Conservation (phyloP, 1,140 invertebrate species). For the Lepidotrigona ventralis region DNA sequence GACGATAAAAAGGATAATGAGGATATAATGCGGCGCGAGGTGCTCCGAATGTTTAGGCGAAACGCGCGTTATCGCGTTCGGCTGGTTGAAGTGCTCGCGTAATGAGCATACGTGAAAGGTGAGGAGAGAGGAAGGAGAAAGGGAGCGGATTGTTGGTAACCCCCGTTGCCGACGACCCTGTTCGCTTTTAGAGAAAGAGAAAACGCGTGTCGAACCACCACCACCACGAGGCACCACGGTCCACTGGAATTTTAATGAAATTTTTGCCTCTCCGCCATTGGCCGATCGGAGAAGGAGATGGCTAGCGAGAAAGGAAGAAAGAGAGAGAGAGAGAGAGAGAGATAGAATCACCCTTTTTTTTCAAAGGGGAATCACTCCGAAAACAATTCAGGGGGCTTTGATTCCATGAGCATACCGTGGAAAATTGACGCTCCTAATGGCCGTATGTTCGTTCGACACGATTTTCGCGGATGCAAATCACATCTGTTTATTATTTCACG, state of each 20-base stretch:
- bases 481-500: conserved; percentile 11
- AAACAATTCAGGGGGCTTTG: neutral
- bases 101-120: conserved; percentile 17
- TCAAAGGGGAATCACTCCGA: neutral
- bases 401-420: neutral
- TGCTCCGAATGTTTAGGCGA: conserved; percentile 44
- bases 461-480: conserved; percentile 6
- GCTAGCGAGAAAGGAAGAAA: neutral
- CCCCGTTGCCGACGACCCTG: neutral
- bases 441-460: neutral
- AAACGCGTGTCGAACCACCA: neutral
- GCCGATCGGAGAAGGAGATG: neutral
- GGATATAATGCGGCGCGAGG: conserved; percentile 54
- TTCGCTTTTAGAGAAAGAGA: neutral
- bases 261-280: conserved; percentile 15
- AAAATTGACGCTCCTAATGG: conserved; percentile 15
- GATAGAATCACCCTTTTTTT: neutral
- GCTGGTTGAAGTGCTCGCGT: conserved; percentile 33
- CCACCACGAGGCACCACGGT: neutral
- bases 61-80: conserved; percentile 32
- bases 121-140: neutral
- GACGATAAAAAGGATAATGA: conserved; percentile 63
- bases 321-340: neutral
- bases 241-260: conserved; percentile 36
- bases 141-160: conserved; percentile 14